phyloP scores from a whole-genome alignment of 2,797 vertebrate genomes.

The Lacerta viridis region DNA sequence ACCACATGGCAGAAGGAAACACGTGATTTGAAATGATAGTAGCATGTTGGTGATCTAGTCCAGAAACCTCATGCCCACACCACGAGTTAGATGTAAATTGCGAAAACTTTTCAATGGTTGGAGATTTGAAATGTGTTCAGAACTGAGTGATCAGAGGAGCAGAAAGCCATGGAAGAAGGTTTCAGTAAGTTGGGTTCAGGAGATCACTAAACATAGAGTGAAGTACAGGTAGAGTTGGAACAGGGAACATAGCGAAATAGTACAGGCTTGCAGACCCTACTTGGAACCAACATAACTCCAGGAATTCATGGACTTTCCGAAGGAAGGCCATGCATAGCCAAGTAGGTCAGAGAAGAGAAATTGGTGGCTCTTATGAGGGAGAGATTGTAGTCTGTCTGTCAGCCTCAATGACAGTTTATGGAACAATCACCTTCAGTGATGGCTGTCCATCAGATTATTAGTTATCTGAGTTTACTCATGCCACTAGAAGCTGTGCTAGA shows the following conservation, averaged over 20 bases:
- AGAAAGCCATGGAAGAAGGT: background rate
- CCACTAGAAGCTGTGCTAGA: background rate
- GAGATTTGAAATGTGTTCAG: background rate
- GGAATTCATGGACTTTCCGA: background rate
- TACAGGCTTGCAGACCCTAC: background rate
- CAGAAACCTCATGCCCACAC: no score
- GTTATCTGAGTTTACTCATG: no score
- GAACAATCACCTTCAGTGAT: background rate
- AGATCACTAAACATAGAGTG: background rate
- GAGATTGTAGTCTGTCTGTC: background rate
- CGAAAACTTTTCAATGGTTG: background rate
- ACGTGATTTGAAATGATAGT: background rate
- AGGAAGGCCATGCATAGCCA: background rate
- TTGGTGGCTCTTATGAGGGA: background rate
- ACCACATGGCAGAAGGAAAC: background rate
- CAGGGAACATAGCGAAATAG: background rate
- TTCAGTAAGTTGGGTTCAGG: background rate
- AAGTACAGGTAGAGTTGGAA: background rate
- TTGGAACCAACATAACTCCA: background rate
- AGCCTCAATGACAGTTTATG: background rate
- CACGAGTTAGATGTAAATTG: background rate
- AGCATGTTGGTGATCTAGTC: background rate
- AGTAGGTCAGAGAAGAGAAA: background rate
- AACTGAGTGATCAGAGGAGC: background rate
- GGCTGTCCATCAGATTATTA: background rate